Evolutionary conservation across 23 tunicate genomes (phyloP), one percentile per base, ranked within the genome.

Genomic region (Diplosoma virens): DNA sequence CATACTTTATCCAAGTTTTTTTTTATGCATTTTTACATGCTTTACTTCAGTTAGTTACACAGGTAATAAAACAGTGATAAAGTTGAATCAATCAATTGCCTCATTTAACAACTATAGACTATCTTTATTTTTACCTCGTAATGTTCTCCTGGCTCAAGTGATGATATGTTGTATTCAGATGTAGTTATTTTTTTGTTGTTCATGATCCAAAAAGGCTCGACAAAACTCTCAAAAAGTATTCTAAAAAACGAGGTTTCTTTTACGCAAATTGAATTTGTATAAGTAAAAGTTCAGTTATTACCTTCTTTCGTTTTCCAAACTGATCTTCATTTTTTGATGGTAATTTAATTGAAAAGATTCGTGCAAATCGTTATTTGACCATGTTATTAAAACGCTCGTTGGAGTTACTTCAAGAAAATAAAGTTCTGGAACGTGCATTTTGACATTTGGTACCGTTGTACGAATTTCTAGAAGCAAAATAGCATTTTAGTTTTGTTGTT

Each of bases 121-220:
- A n/a, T n/a, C n/a, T n/a, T n/a, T n/a, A n/a, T 16, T 46, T 11
- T 46, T 68, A 80, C 85, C 61, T 54, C 69, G 85, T 80, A 80
- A 24, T 30, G 55, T 31, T 37, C 55, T 16, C 37, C 55, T 45
- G 85, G 85, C 25, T 68, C 54, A 25, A 79, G 65, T 29, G 50
- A 54, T 30, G 84, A 67, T 4, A 79, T 67, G 46, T 79, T 79
- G 47, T 47, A 79, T 66, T 67, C 66, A 27, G 66, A 59, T 4
- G 76, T 18, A 20, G 45, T 54, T 17, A 67, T 7, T 66, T 48
- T 66, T 55, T 67, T 30, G 17, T 33, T 34, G 24, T 58, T 67
- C 26, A 64, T 30, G 1, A 78, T 7, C 7, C 59, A 9, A 36
- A 78, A 58, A 30, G 73, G 33, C 29, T 37, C 37, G 23, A 61